Base-by-base conservation (phyloP, 92 coral and sea anemone species). In the Umimayanthus kanabou region DNA sequence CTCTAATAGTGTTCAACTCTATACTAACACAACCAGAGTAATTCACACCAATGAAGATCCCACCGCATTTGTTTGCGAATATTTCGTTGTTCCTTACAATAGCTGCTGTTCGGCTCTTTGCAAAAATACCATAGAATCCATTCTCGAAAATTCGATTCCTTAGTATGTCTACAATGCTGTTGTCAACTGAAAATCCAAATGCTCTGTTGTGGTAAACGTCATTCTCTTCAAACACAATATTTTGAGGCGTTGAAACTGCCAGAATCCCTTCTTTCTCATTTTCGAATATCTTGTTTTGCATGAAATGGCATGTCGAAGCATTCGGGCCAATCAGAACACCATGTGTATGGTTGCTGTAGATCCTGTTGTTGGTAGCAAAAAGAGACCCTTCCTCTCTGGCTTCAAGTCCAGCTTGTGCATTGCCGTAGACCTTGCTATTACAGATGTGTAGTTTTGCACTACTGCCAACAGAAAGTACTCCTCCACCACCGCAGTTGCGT, bases 391-490 rank as follows among this genome's bases (percentile, higher is more conserved):
- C 93, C 61, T 88, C 93, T 58, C 93, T 73, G 9, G 91, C 96
- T 84, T 95, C 92, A 25, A 95, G 77, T 4, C 98, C 98, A 76
- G 82, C 84, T 65, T 88, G 89, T 25, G 79, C 88, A 88, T 95
- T 95, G 30, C 89, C 78, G 79, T 86, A 85, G 25, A 93, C 87
- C 74, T 87, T 77, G 26, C 95, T 91, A 22, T 86, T 71, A 79
- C 30, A 69, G 16, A 90, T 85, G 2, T 72, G 42, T 49, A 89
- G 47, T 11, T 50, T 49, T 29, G 96, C 73, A 14, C 79, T 84
- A 23, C 87, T 81, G n/a, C 45, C 87, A 4, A 14, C 61, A 58
- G 92, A 81, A 11, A 90, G 79, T 22, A 80, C 50, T 9, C 96
- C 96, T 39, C 92, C 92, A 43, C 49, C 49, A 43, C 49, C 49